Base-by-base conservation (phyloP, 2,797 vertebrate genomes). In the Lacerta bilineata region DNA sequence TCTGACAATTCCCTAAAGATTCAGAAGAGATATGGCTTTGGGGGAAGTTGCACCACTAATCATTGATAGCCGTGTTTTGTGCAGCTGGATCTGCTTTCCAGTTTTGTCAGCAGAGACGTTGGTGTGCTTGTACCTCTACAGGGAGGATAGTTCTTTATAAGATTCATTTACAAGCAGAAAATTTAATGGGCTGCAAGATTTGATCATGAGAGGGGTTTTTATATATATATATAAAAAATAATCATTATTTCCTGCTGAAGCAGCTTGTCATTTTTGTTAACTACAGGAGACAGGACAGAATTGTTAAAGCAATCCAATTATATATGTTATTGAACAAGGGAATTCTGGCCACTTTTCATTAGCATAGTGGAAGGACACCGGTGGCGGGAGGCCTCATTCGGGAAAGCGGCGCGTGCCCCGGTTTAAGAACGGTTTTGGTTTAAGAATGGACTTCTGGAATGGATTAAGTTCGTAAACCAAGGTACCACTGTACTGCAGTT, bases 11-110 rank as follows among this genome's bases (percentile, higher is more conserved):
- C 90, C 80, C 92, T 96, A 93, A 96, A 96, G 95, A 97, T 97
- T 80, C 91, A 87, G 89, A 96, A 96, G 97, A 97, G 96, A 96
- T 95, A 96, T 96, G 96, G 96, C 95, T 97, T 92, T 94, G 93
- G 96, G 93, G 96, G 93, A 95, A 96, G 93, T 94, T 95, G 90
- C 90, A 92, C 93, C 93, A 92, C 95, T 93, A 92, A 96, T 96
- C 97, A 94, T 96, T 94, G 91, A 93, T 71, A 93, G 93, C 94
- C 93, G 95, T 95, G 92, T 7, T n/a, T 94, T 96, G 94, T 95
- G 89, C 94, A 89, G 93, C 90, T 94, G 81, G 39, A 86, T 93
- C 66, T 25, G 88, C 95, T 94, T 95, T 74, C 86, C 87, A 87
- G 80, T 92, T 93, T 93, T 91, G 87, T 92, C 74, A 39, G 87